phyloP scores from a whole-genome alignment of 1,140 invertebrate genomes.

The Hyphantria cunea region DNA sequence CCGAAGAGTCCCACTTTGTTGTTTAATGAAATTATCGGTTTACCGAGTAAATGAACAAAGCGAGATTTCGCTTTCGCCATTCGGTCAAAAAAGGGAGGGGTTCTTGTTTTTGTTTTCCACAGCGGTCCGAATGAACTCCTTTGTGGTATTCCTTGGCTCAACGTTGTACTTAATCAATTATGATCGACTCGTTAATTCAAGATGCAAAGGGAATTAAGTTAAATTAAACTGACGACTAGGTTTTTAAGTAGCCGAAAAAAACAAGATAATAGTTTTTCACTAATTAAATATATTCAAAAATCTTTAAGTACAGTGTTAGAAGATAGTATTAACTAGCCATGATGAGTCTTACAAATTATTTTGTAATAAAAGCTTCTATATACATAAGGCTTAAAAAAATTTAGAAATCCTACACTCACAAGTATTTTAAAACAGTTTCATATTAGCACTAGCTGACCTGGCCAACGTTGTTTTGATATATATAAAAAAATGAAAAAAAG shows the following conservation, averaged over 20 bases:
- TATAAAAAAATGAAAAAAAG: too few species aligned
- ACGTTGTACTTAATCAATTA: constrained; percentile 77
- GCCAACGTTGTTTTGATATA: too few species aligned
- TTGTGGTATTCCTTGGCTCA: constrained; percentile 65
- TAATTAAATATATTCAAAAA: too few species aligned
- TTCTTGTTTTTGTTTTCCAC: constrained; percentile 77
- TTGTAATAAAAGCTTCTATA: too few species aligned
- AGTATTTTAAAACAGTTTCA: too few species aligned
- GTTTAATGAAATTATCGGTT: constrained; percentile 82
- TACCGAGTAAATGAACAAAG: constrained; percentile 81
- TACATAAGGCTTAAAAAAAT: too few species aligned
- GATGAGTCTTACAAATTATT: too few species aligned
- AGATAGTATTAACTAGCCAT: too few species aligned
- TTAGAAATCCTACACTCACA: too few species aligned
- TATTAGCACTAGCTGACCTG: too few species aligned
- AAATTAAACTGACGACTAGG: constrained; percentile 14
- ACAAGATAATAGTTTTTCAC: background rate
- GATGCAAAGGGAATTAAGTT: constrained; percentile 70
- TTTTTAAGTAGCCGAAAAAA: background rate
- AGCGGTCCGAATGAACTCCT: constrained; percentile 65
- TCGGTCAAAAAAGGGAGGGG: constrained; percentile 76
- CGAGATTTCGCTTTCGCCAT: constrained; percentile 71
- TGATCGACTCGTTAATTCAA: constrained; percentile 78
- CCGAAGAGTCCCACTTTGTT: constrained; percentile 75
- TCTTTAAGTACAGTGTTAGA: too few species aligned